phyloP scores from a whole-genome alignment of 2,113 vertebrate species.

The Verasper variegatus region DNA sequence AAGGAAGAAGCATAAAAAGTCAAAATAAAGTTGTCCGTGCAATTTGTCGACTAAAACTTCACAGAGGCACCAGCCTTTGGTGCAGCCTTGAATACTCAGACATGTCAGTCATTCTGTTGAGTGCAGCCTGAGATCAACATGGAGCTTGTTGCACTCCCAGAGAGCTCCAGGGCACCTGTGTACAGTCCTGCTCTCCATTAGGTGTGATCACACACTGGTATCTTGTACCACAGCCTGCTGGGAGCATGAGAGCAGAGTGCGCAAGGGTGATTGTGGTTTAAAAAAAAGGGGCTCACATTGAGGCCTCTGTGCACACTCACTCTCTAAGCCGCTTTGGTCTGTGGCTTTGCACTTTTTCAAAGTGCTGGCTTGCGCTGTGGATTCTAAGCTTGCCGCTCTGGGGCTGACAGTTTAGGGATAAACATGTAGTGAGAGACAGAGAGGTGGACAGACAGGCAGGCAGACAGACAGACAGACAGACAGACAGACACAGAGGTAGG shows the following conservation, averaged over 20 bases:
- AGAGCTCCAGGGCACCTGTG: conserved; percentile 37
- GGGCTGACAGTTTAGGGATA: conserved; percentile 51
- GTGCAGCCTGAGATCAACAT: conserved; percentile 46
- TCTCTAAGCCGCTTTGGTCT: conserved; percentile 76
- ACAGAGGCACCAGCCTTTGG: conserved; percentile 9
- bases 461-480: conserved; percentile 19
- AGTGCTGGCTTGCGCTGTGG: conserved; percentile 65
- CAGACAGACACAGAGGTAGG: conserved; percentile 2
- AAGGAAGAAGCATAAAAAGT: conserved; percentile 7
- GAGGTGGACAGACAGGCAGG: conserved; percentile 8
- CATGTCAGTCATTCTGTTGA: conserved; percentile 4
- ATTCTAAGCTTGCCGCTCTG: conserved; percentile 63
- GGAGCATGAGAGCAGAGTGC: conserved; percentile 46
- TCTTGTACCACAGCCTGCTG: conserved; percentile 58
- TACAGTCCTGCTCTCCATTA: conserved; percentile 46
- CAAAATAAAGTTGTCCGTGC: conserved; percentile 5
- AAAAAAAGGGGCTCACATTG: conserved; percentile 45
- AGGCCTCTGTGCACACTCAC: conserved; percentile 57
- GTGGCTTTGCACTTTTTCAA: conserved; percentile 76
- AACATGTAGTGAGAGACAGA: conserved; percentile 27
- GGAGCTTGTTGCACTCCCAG: conserved; percentile 40
- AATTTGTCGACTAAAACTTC: conserved; percentile 19
- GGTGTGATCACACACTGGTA: conserved; percentile 65
- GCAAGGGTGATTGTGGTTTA: conserved; percentile 34
- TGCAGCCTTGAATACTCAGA: conserved; percentile 7